Evolutionary conservation across 2,888 invertebrate species (phyloP).

Genomic region (Timandra comae): DNA sequence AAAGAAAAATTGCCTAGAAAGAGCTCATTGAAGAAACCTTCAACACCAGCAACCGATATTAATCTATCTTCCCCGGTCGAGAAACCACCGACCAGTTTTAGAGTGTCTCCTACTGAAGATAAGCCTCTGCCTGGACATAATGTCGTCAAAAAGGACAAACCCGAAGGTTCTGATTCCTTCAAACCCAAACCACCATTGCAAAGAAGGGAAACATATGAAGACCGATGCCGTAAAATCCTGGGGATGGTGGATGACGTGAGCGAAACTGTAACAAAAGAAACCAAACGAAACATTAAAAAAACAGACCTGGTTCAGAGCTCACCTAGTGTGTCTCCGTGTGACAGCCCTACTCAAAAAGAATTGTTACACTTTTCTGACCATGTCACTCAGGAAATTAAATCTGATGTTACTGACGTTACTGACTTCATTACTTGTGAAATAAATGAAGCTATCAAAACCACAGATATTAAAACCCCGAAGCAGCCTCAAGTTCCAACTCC

Average conservation of each 20-base stretch:
- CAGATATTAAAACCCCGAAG: slow-evolving; percentile 15
- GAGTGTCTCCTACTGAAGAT: slow-evolving; percentile 52
- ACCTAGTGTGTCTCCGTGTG: slow-evolving; percentile 43
- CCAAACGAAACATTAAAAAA: slow-evolving; percentile 21
- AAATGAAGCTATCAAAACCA: slow-evolving; percentile 29
- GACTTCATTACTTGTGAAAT: slow-evolving; percentile 40
- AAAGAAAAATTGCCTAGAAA: slow-evolving; percentile 61
- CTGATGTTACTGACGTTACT: slow-evolving; percentile 24
- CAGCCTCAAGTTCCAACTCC: too few species aligned
- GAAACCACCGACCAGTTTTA: slow-evolving; percentile 59
- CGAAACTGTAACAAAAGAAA: slow-evolving; percentile 30
- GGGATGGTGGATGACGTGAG: slow-evolving; percentile 74
- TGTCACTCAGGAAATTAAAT: slow-evolving; percentile 19
- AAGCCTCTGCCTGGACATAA: slow-evolving; percentile 35
- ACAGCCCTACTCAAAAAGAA: slow-evolving; percentile 42
- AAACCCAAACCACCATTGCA: slow-evolving; percentile 77
- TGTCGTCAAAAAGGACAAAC: slow-evolving; percentile 42
- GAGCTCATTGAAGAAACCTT: slow-evolving; percentile 65
- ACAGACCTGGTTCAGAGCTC: slow-evolving; percentile 34
- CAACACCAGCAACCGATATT: slow-evolving; percentile 38
- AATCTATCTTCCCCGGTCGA: slow-evolving; percentile 47
- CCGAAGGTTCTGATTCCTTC: slow-evolving; percentile 33
- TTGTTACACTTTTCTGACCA: slow-evolving; percentile 24
- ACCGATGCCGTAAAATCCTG: slow-evolving; percentile 82
- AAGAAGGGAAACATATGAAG: slow-evolving; percentile 84